These are phyloP conservation scores for Laspeyria flexula DNA, from an alignment of 2,888 invertebrate genomes.

Conservation along the genomic window DNA sequence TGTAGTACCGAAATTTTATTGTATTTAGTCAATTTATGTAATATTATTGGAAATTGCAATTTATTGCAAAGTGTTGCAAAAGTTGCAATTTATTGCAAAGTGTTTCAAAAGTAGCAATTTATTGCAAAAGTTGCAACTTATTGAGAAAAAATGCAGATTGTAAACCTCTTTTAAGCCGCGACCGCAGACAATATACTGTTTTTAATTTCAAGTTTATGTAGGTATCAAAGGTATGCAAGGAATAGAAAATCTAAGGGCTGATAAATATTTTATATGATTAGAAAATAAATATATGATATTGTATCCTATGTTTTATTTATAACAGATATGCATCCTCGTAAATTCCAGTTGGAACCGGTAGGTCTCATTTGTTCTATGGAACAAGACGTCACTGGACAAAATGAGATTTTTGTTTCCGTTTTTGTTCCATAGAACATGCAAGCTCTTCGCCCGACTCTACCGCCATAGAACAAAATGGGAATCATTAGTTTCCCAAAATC, in stretches of 20 bases:
- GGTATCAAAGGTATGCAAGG: constrained; percentile 18
- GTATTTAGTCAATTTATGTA: too few species aligned
- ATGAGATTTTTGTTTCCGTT: too few species aligned
- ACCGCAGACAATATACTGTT: constrained; percentile 24
- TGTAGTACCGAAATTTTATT: too few species aligned
- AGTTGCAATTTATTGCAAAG: not conserved
- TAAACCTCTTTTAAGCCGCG: not conserved
- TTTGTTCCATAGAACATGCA: too few species aligned
- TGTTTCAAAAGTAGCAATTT: not conserved
- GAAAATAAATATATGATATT: constrained; percentile 43
- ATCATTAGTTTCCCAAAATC: too few species aligned
- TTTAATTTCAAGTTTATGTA: constrained; percentile 17
- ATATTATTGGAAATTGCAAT: not conserved
- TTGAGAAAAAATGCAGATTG: too few species aligned
- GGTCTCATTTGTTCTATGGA: too few species aligned
- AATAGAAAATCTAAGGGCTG: constrained; percentile 35
- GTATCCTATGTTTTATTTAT: constrained; percentile 20
- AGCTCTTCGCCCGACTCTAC: too few species aligned
- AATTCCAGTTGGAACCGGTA: too few species aligned
- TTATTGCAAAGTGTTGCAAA: not conserved
- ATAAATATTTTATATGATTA: constrained; percentile 41
- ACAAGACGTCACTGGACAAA: too few species aligned
- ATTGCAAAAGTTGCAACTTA: not conserved
- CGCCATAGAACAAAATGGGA: too few species aligned
- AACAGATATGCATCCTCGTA: too few species aligned